Percentiles rank a stretch among this genome's conserved stretches.
phyloP scores from a whole-genome alignment of 2,797 vertebrate genomes.

The Darevskia nairensis region DNA sequence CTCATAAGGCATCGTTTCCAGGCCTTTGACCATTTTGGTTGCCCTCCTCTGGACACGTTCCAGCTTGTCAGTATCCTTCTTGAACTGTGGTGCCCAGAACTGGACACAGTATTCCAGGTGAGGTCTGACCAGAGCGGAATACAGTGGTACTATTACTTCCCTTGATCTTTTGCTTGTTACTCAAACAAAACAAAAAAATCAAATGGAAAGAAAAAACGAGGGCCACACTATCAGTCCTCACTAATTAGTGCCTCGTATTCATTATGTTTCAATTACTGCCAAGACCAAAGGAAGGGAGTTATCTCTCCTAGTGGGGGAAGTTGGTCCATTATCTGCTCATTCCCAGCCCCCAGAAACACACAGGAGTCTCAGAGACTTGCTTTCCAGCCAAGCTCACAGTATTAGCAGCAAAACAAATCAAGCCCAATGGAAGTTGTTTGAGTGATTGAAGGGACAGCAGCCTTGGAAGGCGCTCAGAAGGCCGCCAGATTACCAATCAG shows the following conservation, averaged over 20 bases:
- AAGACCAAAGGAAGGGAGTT: neutral
- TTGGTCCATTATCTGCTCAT: neutral
- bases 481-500: neutral
- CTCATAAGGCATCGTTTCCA: too few relatives aligned
- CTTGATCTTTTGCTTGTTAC: neutral
- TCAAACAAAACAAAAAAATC: neutral
- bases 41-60: too few relatives aligned
- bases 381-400: neutral
- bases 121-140: too few relatives aligned
- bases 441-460: neutral
- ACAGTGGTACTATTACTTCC: too few relatives aligned
- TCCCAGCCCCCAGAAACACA: neutral
- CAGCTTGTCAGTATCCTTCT: too few relatives aligned
- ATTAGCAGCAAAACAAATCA: slow-evolving; percentile 11
- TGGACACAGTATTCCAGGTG: too few relatives aligned
- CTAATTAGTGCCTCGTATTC: neutral
- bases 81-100: too few relatives aligned
- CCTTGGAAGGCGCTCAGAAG: neutral
- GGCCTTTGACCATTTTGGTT: too few relatives aligned
- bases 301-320: neutral
- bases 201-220: neutral
- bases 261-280: neutral
- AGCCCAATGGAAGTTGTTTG: neutral
- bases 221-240: neutral
- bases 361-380: neutral